These are phyloP conservation scores for Diplosoma virens DNA, from an alignment of 23 tunicate species.

Conservation along the genomic window DNA sequence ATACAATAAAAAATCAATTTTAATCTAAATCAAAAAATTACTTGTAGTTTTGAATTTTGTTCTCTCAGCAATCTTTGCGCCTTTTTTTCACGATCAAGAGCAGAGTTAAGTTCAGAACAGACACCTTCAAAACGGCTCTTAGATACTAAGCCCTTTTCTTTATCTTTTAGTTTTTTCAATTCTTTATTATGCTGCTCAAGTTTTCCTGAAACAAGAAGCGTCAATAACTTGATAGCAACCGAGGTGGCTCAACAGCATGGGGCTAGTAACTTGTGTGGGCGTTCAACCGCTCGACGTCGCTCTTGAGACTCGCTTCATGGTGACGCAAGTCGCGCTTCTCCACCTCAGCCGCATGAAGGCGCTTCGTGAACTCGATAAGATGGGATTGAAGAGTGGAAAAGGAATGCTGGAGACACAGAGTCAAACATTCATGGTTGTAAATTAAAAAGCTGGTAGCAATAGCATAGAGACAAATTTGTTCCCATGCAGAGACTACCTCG, in stretches of 20 bases:
- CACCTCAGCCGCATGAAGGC: constrained; percentile 85
- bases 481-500: no score
- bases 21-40: no score
- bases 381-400: constrained; percentile 66
- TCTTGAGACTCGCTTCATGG: constrained; percentile 41
- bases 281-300: constrained; percentile 33
- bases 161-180: constrained; percentile 42
- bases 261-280: constrained; percentile 42
- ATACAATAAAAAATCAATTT: background rate
- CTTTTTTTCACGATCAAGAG: constrained; percentile 71
- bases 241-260: no score
- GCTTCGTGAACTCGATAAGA: constrained; percentile 75
- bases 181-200: constrained; percentile 35
- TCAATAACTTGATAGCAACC: no score
- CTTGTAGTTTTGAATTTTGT: constrained; percentile 70
- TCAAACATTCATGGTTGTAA: no score
- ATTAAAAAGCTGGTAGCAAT: no score
- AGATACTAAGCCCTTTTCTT: constrained; percentile 53
- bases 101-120: constrained; percentile 64
- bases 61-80: constrained; percentile 79
- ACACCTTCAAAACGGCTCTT: constrained; percentile 66
- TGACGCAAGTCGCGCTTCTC: constrained; percentile 77
- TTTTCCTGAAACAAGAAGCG: constrained; percentile 39
- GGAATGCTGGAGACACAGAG: constrained; percentile 56
- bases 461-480: no score